Evolutionary conservation across 1,140 invertebrate genomes (phyloP), one percentile per base, ranked within the genome.

Genomic region (Trinorchestia longiramus): DNA sequence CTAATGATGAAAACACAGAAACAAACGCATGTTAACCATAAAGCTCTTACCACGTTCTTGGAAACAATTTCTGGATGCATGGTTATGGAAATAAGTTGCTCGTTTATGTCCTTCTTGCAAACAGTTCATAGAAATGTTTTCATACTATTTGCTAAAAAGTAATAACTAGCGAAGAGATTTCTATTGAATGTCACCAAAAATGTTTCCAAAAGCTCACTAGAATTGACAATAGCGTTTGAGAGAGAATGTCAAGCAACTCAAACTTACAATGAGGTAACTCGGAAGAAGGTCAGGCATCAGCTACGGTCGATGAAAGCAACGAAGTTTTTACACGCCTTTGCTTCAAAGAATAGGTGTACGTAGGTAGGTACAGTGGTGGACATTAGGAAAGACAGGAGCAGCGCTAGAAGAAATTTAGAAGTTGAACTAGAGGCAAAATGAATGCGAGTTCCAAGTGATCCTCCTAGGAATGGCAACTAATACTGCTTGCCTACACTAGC

Each of bases 401-500:
- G 92, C 43, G 44, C 92, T 94, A 94, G 92, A 47, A 44, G 43
- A 44, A 94, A 94, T 47, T 43, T 45, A 94, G 44, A 45, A 43
- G 44, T 47, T 94, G 40, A 94, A n/a, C 92, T 94, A 94, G 40
- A 94, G 92, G 92, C 44, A 94, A 94, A 94, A 94, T 94, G 6
- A 94, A 94, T 94, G 44, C 41, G 44, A 94, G 40, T 94, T 94
- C 44, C 8, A 40, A 45, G 92, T 47, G 44, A 43, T 45, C 36
- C 44, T 45, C 92, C 92, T 94, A 94, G 41, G 6, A 47, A 94
- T 94, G 43, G 92, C 92, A 94, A 43, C 92, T 94, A 94, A 45
- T 47, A 94, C 92, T 94, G 43, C 44, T 94, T 47, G 41, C 43
- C 92, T 94, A 94, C 40, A 45, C 92, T 94, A 94, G 0, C 43